phyloP scores from a whole-genome alignment of 2,888 invertebrate species.

The Odontomyia ornata region DNA sequence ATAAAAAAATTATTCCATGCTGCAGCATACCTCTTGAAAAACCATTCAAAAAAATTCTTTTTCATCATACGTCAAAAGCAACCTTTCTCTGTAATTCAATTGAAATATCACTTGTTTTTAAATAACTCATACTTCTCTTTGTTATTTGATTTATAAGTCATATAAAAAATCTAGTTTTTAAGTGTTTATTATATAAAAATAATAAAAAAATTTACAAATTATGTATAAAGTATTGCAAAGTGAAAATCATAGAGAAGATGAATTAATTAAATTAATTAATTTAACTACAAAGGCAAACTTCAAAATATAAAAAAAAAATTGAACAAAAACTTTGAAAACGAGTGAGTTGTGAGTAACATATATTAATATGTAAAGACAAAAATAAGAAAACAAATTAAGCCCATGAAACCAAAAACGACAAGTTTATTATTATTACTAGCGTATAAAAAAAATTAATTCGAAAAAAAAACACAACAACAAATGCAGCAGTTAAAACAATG shows the following conservation, averaged over 20 bases:
- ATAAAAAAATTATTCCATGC: too few species aligned
- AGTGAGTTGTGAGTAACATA: slow-evolving; percentile 44
- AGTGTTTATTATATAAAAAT: slow-evolving; percentile 36
- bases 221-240: slow-evolving; percentile 38
- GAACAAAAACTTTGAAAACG: slow-evolving; percentile 38
- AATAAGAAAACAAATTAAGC: slow-evolving; percentile 21
- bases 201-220: slow-evolving; percentile 25
- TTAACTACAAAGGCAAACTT: slow-evolving; percentile 15
- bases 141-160: slow-evolving; percentile 43
- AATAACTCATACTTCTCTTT: slow-evolving; percentile 1
- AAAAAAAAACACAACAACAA: background rate
- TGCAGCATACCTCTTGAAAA: too few species aligned
- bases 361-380: slow-evolving; percentile 25
- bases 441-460: background rate
- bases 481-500: background rate
- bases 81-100: too few species aligned
- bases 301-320: slow-evolving; percentile 44
- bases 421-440: slow-evolving; percentile 26
- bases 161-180: slow-evolving; percentile 36
- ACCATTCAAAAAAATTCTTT: too few species aligned
- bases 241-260: slow-evolving; percentile 51
- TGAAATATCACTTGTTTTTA: too few species aligned
- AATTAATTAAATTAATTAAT: slow-evolving; percentile 51
- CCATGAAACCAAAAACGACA: slow-evolving; percentile 11
- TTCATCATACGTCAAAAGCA: too few species aligned